Conservation (phyloP, 2,888 invertebrate genomes). For the Nasonia oneida region DNA sequence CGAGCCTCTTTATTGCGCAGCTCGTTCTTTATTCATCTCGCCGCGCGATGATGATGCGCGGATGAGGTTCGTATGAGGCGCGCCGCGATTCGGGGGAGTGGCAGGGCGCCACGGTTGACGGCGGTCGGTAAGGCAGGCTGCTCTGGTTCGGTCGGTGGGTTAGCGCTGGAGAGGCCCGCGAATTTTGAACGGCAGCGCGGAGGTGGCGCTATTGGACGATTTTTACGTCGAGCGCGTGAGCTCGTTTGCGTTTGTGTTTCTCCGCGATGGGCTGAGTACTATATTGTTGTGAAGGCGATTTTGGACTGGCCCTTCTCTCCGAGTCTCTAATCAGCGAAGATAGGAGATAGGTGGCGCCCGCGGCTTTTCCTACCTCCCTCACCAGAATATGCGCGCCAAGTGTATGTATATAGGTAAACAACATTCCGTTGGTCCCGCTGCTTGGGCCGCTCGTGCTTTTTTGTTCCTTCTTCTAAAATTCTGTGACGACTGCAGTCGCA, state of each 20-base stretch:
- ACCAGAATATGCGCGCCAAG: no score
- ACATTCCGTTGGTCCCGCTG: no score
- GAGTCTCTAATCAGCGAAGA: neutral
- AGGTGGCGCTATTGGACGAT: neutral
- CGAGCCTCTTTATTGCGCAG: neutral
- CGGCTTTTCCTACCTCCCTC: no score
- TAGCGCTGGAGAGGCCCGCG: neutral
- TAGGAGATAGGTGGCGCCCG: no score
- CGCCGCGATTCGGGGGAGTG: neutral
- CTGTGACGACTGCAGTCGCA: no score
- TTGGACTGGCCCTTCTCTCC: no score
- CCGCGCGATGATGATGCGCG: neutral
- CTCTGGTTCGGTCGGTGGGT: neutral
- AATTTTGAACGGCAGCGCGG: neutral
- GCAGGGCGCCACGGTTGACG: neutral
- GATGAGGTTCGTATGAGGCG: neutral
- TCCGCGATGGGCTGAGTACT: no score
- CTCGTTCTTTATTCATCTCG: neutral
- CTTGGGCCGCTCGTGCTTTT: no score
- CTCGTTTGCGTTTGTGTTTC: no score
- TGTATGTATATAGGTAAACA: no score
- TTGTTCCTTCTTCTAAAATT: no score
- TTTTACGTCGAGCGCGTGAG: neutral
- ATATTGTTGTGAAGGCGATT: no score
- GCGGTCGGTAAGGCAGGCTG: neutral